phyloP scores from a whole-genome alignment of 2,888 invertebrate species.

The Ecdyonurus torrentis region DNA sequence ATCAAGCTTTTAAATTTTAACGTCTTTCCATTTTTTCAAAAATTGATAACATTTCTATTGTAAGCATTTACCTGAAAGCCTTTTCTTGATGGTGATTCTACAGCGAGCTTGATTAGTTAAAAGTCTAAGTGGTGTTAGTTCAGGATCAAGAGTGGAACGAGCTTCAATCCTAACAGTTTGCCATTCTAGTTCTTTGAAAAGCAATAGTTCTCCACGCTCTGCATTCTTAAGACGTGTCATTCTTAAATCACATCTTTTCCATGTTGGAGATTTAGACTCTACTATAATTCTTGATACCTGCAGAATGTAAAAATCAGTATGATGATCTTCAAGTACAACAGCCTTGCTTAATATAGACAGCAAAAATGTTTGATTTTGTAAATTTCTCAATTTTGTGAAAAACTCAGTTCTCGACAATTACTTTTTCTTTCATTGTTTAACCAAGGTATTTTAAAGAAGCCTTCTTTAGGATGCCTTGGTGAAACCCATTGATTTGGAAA shows the following conservation, averaged over 20 bases:
- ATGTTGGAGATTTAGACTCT: constrained; percentile 85
- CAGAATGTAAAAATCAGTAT: constrained; percentile 12
- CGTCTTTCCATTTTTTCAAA: too few relatives aligned
- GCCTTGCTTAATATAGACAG: too few relatives aligned
- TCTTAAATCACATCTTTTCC: constrained; percentile 66
- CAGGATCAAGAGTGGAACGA: constrained; percentile 50
- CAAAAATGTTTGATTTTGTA: constrained; percentile 9
- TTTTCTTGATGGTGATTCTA: constrained; percentile 89
- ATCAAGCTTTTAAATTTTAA: background rate
- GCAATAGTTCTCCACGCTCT: constrained; percentile 71
- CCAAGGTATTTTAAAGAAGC: too few relatives aligned
- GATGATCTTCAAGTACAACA: too few relatives aligned
- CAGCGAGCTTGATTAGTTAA: constrained; percentile 89
- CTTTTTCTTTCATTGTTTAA: too few relatives aligned
- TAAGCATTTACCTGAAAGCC: constrained; percentile 48
- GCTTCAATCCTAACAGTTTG: constrained; percentile 93
- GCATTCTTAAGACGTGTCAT: constrained; percentile 84
- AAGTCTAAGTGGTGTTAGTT: constrained; percentile 71
- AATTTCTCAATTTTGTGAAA: too few relatives aligned
- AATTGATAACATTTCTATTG: background rate
- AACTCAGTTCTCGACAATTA: background rate
- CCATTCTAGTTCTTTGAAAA: constrained; percentile 97
- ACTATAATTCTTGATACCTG: constrained; percentile 85
- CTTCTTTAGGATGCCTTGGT: too few relatives aligned
- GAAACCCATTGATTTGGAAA: too few relatives aligned